phyloP scores from a whole-genome alignment of 2,888 invertebrate species.

The Fissipunctia ypsillon region DNA sequence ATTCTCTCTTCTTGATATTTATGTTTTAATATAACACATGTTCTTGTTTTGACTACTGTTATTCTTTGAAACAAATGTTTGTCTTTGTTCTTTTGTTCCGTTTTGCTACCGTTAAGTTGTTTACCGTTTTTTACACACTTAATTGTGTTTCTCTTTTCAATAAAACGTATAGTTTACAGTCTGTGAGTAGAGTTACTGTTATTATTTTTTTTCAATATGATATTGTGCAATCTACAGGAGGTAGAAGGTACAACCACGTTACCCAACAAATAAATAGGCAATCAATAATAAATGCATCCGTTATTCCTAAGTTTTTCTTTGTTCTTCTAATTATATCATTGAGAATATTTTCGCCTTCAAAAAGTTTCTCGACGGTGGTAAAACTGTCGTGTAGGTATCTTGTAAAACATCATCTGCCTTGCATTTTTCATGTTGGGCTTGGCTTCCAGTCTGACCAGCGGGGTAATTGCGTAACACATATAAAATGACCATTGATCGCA shows the following conservation, averaged over 20 bases:
- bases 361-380: not conserved
- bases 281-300: conserved; percentile 8
- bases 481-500: too few relatives aligned
- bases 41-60: conserved; percentile 78
- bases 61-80: conserved; percentile 72
- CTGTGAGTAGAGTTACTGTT: conserved; percentile 13
- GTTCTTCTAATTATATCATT: not conserved
- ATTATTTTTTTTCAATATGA: conserved; percentile 12
- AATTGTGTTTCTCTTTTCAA: conserved; percentile 37
- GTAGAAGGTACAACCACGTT: not conserved
- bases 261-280: conserved; percentile 3
- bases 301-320: not conserved
- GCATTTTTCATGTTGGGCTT: too few relatives aligned
- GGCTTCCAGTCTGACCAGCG: too few relatives aligned
- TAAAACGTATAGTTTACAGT: conserved; percentile 33
- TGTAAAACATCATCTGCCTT: too few relatives aligned
- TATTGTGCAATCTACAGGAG: conserved; percentile 1
- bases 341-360: not conserved
- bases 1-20: conserved; percentile 67
- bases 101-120: conserved; percentile 62
- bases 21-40: conserved; percentile 76
- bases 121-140: conserved; percentile 43
- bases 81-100: conserved; percentile 67
- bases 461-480: too few relatives aligned
- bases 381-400: not conserved